Conservation (phyloP, 2,113 vertebrate genomes). For the Butastur rufipennis region DNA sequence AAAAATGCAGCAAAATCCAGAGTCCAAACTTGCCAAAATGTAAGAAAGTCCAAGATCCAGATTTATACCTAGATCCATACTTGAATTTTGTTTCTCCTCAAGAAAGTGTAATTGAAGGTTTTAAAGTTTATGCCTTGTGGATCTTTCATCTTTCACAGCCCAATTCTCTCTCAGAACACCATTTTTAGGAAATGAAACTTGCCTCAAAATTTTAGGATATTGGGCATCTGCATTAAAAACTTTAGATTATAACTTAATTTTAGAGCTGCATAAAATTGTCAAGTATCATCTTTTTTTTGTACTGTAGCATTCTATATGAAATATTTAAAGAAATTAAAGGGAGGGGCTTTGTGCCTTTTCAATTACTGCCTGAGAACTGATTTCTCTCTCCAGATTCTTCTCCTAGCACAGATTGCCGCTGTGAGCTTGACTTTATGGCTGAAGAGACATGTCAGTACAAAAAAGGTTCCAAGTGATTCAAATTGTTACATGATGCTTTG, state of each 20-base stretch:
- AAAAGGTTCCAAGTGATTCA: conserved; percentile 31
- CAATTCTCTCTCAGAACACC: background rate
- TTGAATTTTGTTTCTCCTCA: background rate
- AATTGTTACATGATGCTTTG: background rate
- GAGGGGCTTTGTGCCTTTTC: background rate
- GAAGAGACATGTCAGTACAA: background rate
- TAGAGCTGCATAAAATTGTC: background rate
- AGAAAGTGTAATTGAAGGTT: background rate
- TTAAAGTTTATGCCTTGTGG: background rate
- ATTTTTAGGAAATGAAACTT: background rate
- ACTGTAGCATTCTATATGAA: background rate
- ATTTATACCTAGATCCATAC: background rate
- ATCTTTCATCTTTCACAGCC: background rate
- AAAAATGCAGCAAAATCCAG: background rate
- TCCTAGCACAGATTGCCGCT: background rate
- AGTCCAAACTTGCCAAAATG: background rate
- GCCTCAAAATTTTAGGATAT: background rate
- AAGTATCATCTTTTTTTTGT: background rate
- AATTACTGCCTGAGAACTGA: background rate
- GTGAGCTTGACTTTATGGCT: conserved; percentile 6
- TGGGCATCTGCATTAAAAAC: background rate
- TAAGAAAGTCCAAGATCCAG: background rate
- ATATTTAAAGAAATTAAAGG: background rate
- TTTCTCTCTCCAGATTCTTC: background rate
- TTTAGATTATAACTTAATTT: background rate